A percentile compares a stretch with the other conserved stretches of the same genome.
These are phyloP conservation scores for Lapara coniferarum DNA, from an alignment of 2,888 invertebrate genomes.

Conservation along the genomic window DNA sequence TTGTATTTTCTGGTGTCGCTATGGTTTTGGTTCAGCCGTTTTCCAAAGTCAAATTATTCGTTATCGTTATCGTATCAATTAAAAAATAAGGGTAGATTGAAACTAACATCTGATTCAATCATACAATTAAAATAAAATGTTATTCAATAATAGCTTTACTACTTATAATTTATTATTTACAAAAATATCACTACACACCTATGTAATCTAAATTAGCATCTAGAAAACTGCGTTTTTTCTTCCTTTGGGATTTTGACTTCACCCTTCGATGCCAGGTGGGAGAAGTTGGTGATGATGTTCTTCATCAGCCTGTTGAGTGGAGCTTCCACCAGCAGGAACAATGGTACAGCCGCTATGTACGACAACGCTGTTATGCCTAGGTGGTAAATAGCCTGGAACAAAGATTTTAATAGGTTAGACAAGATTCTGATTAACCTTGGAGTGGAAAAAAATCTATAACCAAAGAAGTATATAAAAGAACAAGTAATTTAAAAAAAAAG, in stretches of 20 bases:
- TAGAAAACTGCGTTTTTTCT: background rate
- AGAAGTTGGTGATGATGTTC: slow-evolving; percentile 1
- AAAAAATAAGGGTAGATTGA: too few relatives aligned
- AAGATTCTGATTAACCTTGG: too few relatives aligned
- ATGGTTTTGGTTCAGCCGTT: too few relatives aligned
- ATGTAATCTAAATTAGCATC: background rate
- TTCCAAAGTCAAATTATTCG: too few relatives aligned
- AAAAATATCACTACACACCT: background rate
- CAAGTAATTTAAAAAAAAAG: too few relatives aligned
- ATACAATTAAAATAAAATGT: too few relatives aligned
- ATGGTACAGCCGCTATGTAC: slow-evolving; percentile 35
- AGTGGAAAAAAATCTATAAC: too few relatives aligned
- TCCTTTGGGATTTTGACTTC: background rate
- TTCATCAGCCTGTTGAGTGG: slow-evolving; percentile 38
- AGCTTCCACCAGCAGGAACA: slow-evolving; percentile 41
- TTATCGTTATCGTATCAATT: too few relatives aligned
- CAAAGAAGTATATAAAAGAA: too few relatives aligned
- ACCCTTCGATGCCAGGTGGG: background rate
- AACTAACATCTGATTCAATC: too few relatives aligned
- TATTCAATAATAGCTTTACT: background rate
- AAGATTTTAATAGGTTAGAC: background rate
- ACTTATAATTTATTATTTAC: slow-evolving; percentile 8
- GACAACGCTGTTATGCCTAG: slow-evolving; percentile 36
- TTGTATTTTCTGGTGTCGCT: too few relatives aligned
- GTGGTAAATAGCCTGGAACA: slow-evolving; percentile 34